phyloP scores from a whole-genome alignment of 1,140 invertebrate genomes.

The Drosophila sp. region DNA sequence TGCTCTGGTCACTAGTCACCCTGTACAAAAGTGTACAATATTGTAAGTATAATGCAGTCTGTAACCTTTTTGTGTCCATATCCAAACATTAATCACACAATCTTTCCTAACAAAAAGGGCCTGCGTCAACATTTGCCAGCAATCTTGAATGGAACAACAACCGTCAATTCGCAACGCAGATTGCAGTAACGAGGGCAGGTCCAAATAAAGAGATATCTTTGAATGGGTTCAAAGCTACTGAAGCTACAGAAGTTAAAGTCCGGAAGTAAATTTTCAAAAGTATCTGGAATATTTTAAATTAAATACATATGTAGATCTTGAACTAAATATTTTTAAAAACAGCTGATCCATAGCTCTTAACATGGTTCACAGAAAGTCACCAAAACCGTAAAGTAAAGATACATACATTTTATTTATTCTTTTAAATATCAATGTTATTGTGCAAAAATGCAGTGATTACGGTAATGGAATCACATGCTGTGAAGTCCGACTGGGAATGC shows the following conservation, averaged over 20 bases:
- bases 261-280: not conserved
- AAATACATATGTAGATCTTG: too few species aligned
- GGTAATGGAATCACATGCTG: slow-evolving; percentile 4
- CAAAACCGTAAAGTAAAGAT: not conserved
- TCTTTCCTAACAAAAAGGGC: slow-evolving; percentile 10
- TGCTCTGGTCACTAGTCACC: not conserved
- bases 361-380: not conserved
- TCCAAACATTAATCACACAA: slow-evolving; percentile 11
- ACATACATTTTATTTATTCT: not conserved
- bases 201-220: not conserved
- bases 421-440: not conserved
- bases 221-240: not conserved
- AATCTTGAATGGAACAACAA: slow-evolving; percentile 8
- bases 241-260: not conserved
- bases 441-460: not conserved
- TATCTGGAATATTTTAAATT: not conserved
- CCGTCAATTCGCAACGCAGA: slow-evolving; percentile 4
- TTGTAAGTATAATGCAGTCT: slow-evolving; percentile 8
- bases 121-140: slow-evolving; percentile 12
- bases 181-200: slow-evolving; percentile 2
- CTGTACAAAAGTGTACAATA: not conserved
- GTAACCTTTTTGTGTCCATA: not conserved
- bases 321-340: too few species aligned
- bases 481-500: slow-evolving; percentile 2
- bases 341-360: too few species aligned